Evolutionary conservation across 2,888 invertebrate species (phyloP), one percentile per base, ranked within the genome.

Genomic region (Hedychridium roseum): DNA sequence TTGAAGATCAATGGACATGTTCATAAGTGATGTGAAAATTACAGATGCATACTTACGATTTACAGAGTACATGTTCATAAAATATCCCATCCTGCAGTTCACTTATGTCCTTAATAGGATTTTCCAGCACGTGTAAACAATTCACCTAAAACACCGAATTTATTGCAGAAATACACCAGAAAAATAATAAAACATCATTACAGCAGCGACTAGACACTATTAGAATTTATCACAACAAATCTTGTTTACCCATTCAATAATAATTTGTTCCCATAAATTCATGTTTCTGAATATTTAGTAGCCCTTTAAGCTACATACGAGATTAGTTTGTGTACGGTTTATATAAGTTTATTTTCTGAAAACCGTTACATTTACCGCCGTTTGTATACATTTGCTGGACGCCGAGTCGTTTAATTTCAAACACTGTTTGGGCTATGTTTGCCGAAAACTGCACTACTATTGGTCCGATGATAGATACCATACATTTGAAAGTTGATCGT

Each of bases 61-160:
- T 11, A 4, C 15, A n/a, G 17, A 42, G 14, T 9, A 16, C 27
- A 7, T 12, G 14, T 9, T 17, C 14, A 38, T 69, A 74, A 43
- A 71, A 58, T 21, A 37, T 44, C 23, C 60, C 64, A 51, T 70
- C 61, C 12, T 63, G 45, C 14, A 77, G 37, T 28, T 74, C 68
- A 39, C 59, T 47, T 6, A 68, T 27, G 14, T 51, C 50, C 26
- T 42, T 54, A 20, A 74, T 32, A 17, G 51, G 41, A 30, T 48
- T 28, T 18, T 65, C 58, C n/a, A 51, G 43, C 16, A 73, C 37
- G 11, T 57, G 54, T 39, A 75, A 81, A 65, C 83, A 84, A 58
- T 83, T 82, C 52, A 83, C 79, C 84, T 84, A 74, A 43, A 64
- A 69, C 42, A n/a, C 53, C 42, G 12, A 35, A 34, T 43, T 2